A percentile compares a stretch with the other conserved stretches of the same genome.
phyloP scores from a whole-genome alignment of 2,797 vertebrate species.

The Crenuchus spilurus region DNA sequence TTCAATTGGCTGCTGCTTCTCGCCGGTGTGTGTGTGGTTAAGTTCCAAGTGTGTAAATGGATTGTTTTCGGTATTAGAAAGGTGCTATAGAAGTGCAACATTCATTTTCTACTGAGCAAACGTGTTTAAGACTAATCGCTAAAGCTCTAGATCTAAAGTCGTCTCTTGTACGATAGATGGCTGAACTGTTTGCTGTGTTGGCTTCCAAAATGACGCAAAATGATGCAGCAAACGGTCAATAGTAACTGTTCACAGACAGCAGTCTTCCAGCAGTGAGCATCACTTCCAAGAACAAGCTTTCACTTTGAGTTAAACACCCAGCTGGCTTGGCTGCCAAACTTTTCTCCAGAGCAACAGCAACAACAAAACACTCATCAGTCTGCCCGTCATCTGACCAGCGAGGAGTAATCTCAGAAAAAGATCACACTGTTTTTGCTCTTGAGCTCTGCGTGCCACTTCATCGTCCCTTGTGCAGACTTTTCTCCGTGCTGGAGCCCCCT shows the following conservation, averaged over 20 bases:
- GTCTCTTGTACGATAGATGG: too few relatives aligned
- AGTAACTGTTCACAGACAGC: neutral
- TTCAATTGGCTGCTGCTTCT: too few relatives aligned
- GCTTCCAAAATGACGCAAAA: neutral
- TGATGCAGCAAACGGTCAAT: neutral
- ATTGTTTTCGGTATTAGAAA: too few relatives aligned
- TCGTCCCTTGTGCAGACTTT: slow-evolving; percentile 7
- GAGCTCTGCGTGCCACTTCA: slow-evolving; percentile 6
- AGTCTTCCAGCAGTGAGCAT: neutral
- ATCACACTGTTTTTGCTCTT: slow-evolving; percentile 23
- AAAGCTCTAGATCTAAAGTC: too few relatives aligned
- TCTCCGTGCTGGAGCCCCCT: slow-evolving; percentile 21
- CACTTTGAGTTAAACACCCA: neutral
- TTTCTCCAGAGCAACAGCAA: neutral
- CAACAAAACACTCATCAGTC: slow-evolving; percentile 6
- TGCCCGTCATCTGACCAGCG: neutral
- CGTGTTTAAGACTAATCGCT: too few relatives aligned
- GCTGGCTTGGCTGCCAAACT: neutral
- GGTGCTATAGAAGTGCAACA: too few relatives aligned
- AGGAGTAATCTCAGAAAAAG: slow-evolving; percentile 16
- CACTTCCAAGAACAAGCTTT: neutral
- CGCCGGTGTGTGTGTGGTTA: too few relatives aligned
- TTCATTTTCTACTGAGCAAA: too few relatives aligned
- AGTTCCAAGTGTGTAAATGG: too few relatives aligned
- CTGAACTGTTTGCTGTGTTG: too few relatives aligned